These are phyloP conservation scores for Eulithis prunata DNA, from an alignment of 2,888 invertebrate genomes.

Conservation along the genomic window DNA sequence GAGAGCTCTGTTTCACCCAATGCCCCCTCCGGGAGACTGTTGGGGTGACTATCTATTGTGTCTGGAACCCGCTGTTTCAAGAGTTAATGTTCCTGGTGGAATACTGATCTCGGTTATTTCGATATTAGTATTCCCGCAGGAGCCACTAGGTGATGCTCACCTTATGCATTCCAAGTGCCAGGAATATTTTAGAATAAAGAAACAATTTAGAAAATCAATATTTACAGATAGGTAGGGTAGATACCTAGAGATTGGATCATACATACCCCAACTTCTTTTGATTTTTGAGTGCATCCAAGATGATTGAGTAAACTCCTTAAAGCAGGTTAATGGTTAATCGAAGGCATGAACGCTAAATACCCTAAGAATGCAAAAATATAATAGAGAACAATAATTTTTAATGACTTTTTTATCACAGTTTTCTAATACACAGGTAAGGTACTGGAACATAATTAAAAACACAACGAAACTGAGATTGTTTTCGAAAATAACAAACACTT, in stretches of 20 bases:
- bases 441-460: not conserved
- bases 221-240: not conserved
- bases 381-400: not conserved
- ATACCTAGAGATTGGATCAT: not conserved
- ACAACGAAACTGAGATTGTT: not conserved
- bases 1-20: no score
- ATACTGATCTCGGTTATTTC: slow-evolving; percentile 1
- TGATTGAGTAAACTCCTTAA: no score
- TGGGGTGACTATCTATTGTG: no score
- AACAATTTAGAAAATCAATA: not conserved
- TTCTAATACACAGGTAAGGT: not conserved
- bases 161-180: slow-evolving; percentile 16
- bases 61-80: no score
- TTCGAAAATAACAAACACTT: not conserved
- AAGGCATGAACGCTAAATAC: no score
- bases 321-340: no score
- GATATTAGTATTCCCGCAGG: slow-evolving; percentile 14
- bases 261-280: not conserved
- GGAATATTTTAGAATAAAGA: slow-evolving; percentile 7
- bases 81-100: no score
- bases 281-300: no score
- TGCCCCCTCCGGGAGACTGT: no score
- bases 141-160: slow-evolving; percentile 2
- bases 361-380: not conserved
- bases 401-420: slow-evolving; percentile 2